Conservation (phyloP, 2,888 invertebrate genomes). For the Chrysina gloriosa region DNA sequence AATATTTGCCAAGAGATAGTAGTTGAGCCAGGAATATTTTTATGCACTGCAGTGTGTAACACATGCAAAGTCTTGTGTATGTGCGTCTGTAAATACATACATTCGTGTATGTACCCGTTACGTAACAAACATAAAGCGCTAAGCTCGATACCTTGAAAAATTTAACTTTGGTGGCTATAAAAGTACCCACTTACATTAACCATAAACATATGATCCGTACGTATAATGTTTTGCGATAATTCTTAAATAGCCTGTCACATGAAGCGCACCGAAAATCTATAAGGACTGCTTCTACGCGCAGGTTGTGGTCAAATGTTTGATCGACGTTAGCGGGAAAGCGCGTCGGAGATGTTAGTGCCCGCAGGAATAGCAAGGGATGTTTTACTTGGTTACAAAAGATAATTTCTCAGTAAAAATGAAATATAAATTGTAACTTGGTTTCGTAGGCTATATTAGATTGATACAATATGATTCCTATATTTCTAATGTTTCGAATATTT, state of each 20-base stretch:
- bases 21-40: slow-evolving; percentile 28
- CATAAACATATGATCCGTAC: neutral
- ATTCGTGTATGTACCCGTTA: no score
- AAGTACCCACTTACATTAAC: neutral
- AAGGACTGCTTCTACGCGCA: neutral
- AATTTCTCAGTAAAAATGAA: no score
- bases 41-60: slow-evolving; percentile 15
- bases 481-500: no score
- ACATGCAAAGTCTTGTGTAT: neutral
- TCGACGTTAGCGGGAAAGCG: neutral
- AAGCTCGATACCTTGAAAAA: neutral
- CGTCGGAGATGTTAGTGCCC: neutral
- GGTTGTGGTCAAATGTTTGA: neutral
- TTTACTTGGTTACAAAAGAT: neutral
- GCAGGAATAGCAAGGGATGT: neutral
- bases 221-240: neutral
- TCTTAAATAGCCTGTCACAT: neutral
- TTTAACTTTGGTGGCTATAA: neutral
- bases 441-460: no score
- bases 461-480: no score
- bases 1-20: slow-evolving; percentile 21
- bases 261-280: neutral
- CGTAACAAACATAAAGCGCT: no score
- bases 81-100: neutral
- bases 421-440: no score